Evolutionary conservation across 2,888 invertebrate genomes (phyloP).

Genomic region (Tachina lurida): DNA sequence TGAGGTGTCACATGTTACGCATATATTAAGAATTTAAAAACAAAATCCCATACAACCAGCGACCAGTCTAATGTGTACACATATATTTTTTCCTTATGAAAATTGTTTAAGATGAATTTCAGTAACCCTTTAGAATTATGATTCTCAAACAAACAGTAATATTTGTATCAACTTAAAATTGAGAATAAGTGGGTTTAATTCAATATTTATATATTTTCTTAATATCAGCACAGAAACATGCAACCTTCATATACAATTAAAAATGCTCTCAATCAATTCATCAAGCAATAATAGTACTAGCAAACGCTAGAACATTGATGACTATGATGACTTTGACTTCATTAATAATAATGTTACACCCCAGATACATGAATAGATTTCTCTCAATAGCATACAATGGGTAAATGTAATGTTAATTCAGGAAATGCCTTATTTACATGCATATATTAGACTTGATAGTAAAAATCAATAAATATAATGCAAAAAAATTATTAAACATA

Average conservation of each 20-base stretch:
- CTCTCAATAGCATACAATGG: too few species aligned
- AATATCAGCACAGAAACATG: neutral
- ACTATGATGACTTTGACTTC: constrained; percentile 14
- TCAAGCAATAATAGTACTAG: constrained; percentile 8
- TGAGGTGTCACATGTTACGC: too few species aligned
- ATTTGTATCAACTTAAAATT: neutral
- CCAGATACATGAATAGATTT: neutral
- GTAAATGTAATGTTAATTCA: constrained; percentile 15
- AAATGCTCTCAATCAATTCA: constrained; percentile 8
- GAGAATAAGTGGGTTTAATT: constrained; percentile 37
- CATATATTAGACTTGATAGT: neutral
- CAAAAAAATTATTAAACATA: constrained; percentile 25
- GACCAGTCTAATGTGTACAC: too few species aligned
- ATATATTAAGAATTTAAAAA: too few species aligned
- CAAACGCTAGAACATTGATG: neutral
- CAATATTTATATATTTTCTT: constrained; percentile 32
- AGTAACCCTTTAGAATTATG: neutral
- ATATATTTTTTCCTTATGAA: too few species aligned
- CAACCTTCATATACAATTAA: neutral
- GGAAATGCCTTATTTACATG: constrained; percentile 34
- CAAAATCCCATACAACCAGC: too few species aligned
- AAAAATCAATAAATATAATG: constrained; percentile 42
- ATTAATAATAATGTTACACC: neutral
- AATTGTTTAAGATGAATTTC: too few species aligned
- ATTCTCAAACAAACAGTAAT: neutral